Conservation (phyloP, 2,888 invertebrate species). For the Microplitis manilae region DNA sequence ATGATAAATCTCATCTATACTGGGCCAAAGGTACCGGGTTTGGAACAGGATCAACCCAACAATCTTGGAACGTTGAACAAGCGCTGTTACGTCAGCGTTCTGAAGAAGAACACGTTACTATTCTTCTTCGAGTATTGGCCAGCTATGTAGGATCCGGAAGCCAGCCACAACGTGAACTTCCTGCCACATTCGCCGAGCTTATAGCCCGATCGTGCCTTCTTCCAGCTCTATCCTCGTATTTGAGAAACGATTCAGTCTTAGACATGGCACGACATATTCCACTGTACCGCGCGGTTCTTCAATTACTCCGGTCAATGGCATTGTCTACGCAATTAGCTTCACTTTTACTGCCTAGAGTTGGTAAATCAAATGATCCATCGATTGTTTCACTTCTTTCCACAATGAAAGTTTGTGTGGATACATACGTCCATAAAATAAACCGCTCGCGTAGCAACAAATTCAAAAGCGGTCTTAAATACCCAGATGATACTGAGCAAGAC, state of each 20-base stretch:
- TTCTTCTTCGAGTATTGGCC: slow-evolving; percentile 85
- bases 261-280: slow-evolving; percentile 98
- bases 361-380: slow-evolving; percentile 74
- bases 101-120: slow-evolving; percentile 95
- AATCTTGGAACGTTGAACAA: slow-evolving; percentile 97
- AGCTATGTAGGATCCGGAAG: slow-evolving; percentile 89
- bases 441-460: slow-evolving; percentile 64
- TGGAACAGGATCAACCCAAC: slow-evolving; percentile 95
- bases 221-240: slow-evolving; percentile 90
- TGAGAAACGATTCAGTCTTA: slow-evolving; percentile 95
- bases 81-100: slow-evolving; percentile 90
- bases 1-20: slow-evolving; percentile 85
- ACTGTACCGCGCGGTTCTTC: slow-evolving; percentile 88
- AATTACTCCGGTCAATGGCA: slow-evolving; percentile 84
- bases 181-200: slow-evolving; percentile 82
- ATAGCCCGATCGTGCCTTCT: slow-evolving; percentile 88
- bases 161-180: slow-evolving; percentile 74
- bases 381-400: slow-evolving; percentile 85
- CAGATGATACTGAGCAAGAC: slow-evolving; percentile 85
- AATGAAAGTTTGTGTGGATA: slow-evolving; percentile 94
- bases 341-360: slow-evolving; percentile 76
- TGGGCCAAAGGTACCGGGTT: slow-evolving; percentile 98
- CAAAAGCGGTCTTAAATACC: slow-evolving; percentile 62
- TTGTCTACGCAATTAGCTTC: slow-evolving; percentile 76
- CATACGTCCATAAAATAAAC: slow-evolving; percentile 88